Base-by-base conservation (phyloP, 2,113 vertebrate genomes). In the Galeopterus variegatus region DNA sequence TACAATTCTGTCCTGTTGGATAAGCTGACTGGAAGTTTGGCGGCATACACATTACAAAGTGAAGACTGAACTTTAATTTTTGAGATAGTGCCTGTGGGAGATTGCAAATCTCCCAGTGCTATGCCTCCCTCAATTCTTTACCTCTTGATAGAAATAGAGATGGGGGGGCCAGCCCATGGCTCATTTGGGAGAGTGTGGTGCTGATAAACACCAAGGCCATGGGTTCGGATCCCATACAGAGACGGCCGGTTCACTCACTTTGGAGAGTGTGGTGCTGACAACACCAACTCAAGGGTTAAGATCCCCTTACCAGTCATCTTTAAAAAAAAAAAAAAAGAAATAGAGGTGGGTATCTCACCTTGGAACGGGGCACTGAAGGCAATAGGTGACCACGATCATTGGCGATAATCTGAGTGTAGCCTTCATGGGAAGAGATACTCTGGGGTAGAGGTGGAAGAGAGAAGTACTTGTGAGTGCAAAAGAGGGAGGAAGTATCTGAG, bases 361-460 rank as follows among this genome's bases (percentile, higher is more conserved):
- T 97, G 60, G 98, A 98, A n/a, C 97, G 98, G 24, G 98, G 98
- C 41, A 98, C 96, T 0, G 97, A 75, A 7, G 98, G 98, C 41
- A 99, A 80, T 92, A 99, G 97, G 4, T 98, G 98, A 24, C 98
- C 98, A 41, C 94, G 87, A 60, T 98, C 98, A 33, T 99, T 36
- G 24, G 98, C 96, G 10, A 99, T 77, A n/a, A 98, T 97, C 75
- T 90, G 96, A 0, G 98, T 98, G 76, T 98, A 98, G 52, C 98
- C 98, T 70, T 97, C 97, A 0, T 97, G 93, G 12, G 81, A 64
- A 24, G 94, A 58, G 17, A 94, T 88, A 7, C 24, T 92, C 98
- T 98, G 83, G 48, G 64, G 88, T 14, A 19, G 70, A 79, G 23
- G 41, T 12, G 9, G 33, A 17, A 62, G 28, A 87, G 75, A 90